phyloP scores from a whole-genome alignment of 92 coral and sea anemone species.

The Porites divaricata region DNA sequence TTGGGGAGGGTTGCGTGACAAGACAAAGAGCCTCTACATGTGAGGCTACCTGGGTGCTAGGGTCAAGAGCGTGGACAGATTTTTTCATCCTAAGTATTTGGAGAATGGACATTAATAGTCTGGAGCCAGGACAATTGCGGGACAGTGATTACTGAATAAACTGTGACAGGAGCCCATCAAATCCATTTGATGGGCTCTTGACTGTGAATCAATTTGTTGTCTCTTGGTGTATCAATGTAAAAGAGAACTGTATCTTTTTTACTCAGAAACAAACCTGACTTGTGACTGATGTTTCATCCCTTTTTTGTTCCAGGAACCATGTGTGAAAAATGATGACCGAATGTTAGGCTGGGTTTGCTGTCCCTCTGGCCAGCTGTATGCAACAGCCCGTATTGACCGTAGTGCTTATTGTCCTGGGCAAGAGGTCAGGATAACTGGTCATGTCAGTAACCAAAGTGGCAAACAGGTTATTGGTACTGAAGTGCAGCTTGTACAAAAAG shows the following conservation, averaged over 20 bases:
- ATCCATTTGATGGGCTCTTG: too few relatives aligned
- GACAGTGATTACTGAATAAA: too few relatives aligned
- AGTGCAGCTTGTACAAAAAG: slow-evolving; percentile 20
- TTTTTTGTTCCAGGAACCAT: slow-evolving; percentile 41
- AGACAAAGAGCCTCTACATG: too few relatives aligned
- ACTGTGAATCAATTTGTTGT: too few relatives aligned
- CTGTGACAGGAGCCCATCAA: too few relatives aligned
- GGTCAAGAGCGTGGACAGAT: too few relatives aligned
- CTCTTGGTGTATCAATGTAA: too few relatives aligned
- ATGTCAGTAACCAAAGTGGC: slow-evolving; percentile 41
- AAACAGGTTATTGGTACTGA: slow-evolving; percentile 30
- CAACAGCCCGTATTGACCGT: slow-evolving; percentile 46
- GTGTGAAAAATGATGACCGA: slow-evolving; percentile 28
- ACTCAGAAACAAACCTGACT: neutral
- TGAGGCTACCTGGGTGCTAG: too few relatives aligned
- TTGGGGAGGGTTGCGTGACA: too few relatives aligned
- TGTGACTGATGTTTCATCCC: neutral
- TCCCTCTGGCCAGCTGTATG: slow-evolving; percentile 30
- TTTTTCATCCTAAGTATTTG: too few relatives aligned
- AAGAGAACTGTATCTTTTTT: neutral
- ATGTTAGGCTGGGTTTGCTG: slow-evolving; percentile 14
- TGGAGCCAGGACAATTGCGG: too few relatives aligned
- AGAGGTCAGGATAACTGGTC: slow-evolving; percentile 48
- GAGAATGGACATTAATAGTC: too few relatives aligned
- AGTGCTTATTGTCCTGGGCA: slow-evolving; percentile 59